Conservation (phyloP, 2,888 invertebrate genomes). For the Phalera bucephala region DNA sequence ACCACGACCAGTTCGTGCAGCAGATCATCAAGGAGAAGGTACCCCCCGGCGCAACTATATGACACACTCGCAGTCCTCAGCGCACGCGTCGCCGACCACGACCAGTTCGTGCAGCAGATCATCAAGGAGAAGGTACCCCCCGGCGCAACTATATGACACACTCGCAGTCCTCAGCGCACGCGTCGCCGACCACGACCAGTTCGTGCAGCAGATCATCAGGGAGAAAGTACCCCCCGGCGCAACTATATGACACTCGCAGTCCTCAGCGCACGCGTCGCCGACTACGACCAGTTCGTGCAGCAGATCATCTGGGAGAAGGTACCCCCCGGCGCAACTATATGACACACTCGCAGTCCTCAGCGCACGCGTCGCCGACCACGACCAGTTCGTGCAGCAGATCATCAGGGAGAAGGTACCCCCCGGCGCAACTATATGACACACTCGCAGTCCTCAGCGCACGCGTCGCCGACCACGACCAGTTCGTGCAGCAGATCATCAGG, state of each 20-base stretch:
- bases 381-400: slow-evolving; percentile 60
- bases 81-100: slow-evolving; percentile 57
- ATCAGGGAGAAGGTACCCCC: slow-evolving; percentile 60
- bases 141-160: background rate
- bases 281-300: slow-evolving; percentile 64
- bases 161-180: slow-evolving; percentile 32
- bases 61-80: slow-evolving; percentile 26
- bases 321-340: too few relatives aligned
- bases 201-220: slow-evolving; percentile 59
- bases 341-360: slow-evolving; percentile 26
- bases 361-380: slow-evolving; percentile 57
- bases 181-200: slow-evolving; percentile 62
- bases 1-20: slow-evolving; percentile 64
- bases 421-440: too few relatives aligned
- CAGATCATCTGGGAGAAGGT: slow-evolving; percentile 69
- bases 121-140: slow-evolving; percentile 60
- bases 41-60: background rate
- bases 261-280: slow-evolving; percentile 47
- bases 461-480: too few relatives aligned
- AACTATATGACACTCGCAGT: too few relatives aligned
- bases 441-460: too few relatives aligned
- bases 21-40: slow-evolving; percentile 69
- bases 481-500: too few relatives aligned
- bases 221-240: slow-evolving; percentile 52
- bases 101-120: slow-evolving; percentile 60